Conservation (phyloP, 2,113 vertebrate species). For the Hippocampus mohnikei region DNA sequence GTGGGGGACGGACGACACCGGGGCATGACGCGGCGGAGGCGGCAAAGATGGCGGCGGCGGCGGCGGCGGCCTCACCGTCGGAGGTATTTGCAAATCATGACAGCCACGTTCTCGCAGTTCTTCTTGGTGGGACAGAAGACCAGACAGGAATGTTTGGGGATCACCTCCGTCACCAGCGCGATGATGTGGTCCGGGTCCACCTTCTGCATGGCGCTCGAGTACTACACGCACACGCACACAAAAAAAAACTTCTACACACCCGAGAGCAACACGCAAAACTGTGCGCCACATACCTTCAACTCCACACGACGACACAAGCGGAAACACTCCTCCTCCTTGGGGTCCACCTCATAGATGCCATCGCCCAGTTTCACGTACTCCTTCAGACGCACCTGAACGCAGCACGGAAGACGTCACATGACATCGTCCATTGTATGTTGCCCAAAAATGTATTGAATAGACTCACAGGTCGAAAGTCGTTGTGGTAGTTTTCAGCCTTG, state of each 20-base stretch:
- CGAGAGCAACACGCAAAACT: neutral
- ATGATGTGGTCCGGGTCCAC: conserved; percentile 90
- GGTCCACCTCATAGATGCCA: conserved; percentile 82
- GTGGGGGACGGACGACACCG: neutral
- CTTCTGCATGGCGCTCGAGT: conserved; percentile 79
- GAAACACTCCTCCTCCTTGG: conserved; percentile 77
- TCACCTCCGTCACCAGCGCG: conserved; percentile 91
- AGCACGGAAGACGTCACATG: neutral
- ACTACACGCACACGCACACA: conserved; percentile 25
- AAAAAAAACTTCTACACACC: neutral
- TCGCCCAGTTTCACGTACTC: conserved; percentile 88
- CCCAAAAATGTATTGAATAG: no score
- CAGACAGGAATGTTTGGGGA: conserved; percentile 88
- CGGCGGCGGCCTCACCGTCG: conserved; percentile 76
- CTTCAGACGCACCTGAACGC: conserved; percentile 83
- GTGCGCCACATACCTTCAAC: conserved; percentile 75
- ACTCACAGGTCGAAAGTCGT: conserved; percentile 88
- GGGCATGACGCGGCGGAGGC: no score
- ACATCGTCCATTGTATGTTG: no score
- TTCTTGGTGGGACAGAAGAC: conserved; percentile 97
- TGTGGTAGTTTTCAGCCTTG: conserved; percentile 85
- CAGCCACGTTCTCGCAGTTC: conserved; percentile 94
- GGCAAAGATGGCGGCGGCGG: no score
- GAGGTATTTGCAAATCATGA: conserved; percentile 92
- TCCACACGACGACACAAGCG: conserved; percentile 79